phyloP scores from a whole-genome alignment of 2,888 invertebrate genomes.

The Dorcus parallelipipedus region DNA sequence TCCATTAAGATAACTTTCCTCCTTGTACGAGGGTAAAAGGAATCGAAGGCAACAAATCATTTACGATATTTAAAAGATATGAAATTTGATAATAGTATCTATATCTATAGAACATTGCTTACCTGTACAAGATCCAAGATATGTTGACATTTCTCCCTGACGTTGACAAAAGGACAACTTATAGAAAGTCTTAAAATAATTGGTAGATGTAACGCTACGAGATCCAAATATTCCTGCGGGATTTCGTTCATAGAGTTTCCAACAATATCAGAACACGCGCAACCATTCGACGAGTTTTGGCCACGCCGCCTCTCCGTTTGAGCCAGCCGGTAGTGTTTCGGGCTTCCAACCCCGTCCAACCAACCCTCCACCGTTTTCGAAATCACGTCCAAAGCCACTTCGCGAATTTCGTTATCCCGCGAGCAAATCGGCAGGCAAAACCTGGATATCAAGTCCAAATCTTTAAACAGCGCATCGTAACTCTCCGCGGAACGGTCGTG shows the following conservation, averaged over 20 bases:
- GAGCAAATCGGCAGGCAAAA: conserved; percentile 55
- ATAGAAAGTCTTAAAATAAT: conserved; percentile 57
- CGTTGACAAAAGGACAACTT: conserved; percentile 59
- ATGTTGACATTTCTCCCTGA: conserved; percentile 56
- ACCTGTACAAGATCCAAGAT: conserved; percentile 59
- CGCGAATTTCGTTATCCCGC: conserved; percentile 52
- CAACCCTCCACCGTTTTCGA: conserved; percentile 54
- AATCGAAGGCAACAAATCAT: too few species aligned
- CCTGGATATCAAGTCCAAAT: conserved; percentile 52
- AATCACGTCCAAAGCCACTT: conserved; percentile 52
- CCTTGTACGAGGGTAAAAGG: too few species aligned
- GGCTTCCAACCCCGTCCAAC: conserved; percentile 54
- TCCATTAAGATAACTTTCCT: too few species aligned
- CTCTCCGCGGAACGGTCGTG: conserved; percentile 26
- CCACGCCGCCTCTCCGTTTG: conserved; percentile 39
- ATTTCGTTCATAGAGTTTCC: conserved; percentile 44
- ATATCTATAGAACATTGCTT: conserved; percentile 26
- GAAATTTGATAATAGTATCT: too few species aligned
- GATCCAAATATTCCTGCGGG: conserved; percentile 52
- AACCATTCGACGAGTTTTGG: conserved; percentile 43
- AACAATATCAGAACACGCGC: conserved; percentile 48
- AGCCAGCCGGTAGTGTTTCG: conserved; percentile 46
- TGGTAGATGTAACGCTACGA: conserved; percentile 55
- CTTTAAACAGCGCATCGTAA: conserved; percentile 39
- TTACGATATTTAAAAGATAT: too few species aligned